phyloP scores from a whole-genome alignment of 2,113 vertebrate species.

The Bostrychus sinensis region DNA sequence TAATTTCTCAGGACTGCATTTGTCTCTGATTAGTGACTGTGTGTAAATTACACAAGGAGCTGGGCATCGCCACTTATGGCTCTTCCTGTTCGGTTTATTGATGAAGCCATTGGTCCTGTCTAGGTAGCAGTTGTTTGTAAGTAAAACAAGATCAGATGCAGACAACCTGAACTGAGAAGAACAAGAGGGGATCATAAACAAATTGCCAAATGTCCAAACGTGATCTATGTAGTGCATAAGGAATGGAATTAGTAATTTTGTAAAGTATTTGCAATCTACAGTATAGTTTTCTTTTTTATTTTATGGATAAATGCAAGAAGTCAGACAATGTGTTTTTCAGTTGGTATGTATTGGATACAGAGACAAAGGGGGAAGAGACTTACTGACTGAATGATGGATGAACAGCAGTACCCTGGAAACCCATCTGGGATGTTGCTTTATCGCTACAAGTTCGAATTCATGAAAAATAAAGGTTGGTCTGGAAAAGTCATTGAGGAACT shows the following conservation, averaged over 20 bases:
- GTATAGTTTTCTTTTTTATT: background rate
- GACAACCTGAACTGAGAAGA: background rate
- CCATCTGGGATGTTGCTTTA: conserved; percentile 27
- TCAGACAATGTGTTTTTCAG: background rate
- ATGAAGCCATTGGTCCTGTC: conserved; percentile 18
- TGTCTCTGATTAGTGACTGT: conserved; percentile 35
- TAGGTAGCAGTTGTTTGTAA: conserved; percentile 27
- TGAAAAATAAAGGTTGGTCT: conserved; percentile 31
- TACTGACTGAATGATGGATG: conserved; percentile 28
- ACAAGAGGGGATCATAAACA: background rate
- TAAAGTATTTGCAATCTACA: too few species aligned
- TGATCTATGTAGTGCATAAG: too few species aligned
- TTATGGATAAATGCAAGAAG: conserved; percentile 7
- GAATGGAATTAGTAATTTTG: too few species aligned
- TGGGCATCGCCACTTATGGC: conserved; percentile 10
- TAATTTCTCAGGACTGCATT: conserved; percentile 38
- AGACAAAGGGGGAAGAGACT: conserved; percentile 7
- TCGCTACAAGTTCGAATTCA: conserved; percentile 10
- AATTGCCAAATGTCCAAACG: conserved; percentile 11
- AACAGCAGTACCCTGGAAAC: conserved; percentile 38
- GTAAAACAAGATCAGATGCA: conserved; percentile 37
- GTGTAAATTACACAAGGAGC: conserved; percentile 23
- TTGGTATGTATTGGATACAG: conserved; percentile 13
- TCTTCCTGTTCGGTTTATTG: conserved; percentile 13
- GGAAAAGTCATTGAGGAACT: conserved; percentile 54